phyloP scores from a whole-genome alignment of 2,797 vertebrate genomes.

The Mormyrus hasselquistii region DNA sequence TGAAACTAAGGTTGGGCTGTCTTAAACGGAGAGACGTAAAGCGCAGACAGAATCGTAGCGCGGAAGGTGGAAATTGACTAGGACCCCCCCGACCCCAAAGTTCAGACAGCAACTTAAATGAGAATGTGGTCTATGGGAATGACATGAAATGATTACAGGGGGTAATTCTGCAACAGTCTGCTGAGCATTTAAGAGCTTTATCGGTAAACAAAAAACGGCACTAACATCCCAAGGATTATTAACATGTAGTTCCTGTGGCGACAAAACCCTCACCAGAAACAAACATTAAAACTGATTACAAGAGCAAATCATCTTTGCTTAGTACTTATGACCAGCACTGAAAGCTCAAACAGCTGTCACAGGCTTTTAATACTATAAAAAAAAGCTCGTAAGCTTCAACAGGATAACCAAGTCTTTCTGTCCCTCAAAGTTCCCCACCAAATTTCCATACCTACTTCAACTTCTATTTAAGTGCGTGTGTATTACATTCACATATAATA shows the following conservation, averaged over 20 bases:
- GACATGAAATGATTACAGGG: neutral
- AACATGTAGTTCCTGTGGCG: neutral
- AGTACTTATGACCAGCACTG: neutral
- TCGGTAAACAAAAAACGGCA: neutral
- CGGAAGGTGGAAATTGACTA: neutral
- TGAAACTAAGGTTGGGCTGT: neutral
- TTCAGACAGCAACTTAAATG: neutral
- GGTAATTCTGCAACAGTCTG: conserved; percentile 29
- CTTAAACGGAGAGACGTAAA: neutral
- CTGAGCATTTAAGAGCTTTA: neutral
- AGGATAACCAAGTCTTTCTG: neutral
- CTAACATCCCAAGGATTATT: neutral
- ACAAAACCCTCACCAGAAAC: conserved; percentile 38
- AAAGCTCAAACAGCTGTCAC: neutral
- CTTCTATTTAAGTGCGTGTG: neutral
- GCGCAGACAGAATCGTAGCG: neutral
- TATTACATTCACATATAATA: neutral
- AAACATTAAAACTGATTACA: conserved; percentile 37
- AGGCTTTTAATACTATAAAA: neutral
- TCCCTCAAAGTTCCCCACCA: neutral
- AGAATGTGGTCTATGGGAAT: no score
- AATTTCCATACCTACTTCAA: neutral
- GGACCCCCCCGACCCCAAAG: neutral
- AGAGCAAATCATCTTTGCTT: conserved; percentile 26
- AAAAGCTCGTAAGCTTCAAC: neutral